These are phyloP conservation scores for Ailuropoda melanoleuca DNA, from an alignment of 2,113 vertebrate genomes.

Conservation along the genomic window DNA sequence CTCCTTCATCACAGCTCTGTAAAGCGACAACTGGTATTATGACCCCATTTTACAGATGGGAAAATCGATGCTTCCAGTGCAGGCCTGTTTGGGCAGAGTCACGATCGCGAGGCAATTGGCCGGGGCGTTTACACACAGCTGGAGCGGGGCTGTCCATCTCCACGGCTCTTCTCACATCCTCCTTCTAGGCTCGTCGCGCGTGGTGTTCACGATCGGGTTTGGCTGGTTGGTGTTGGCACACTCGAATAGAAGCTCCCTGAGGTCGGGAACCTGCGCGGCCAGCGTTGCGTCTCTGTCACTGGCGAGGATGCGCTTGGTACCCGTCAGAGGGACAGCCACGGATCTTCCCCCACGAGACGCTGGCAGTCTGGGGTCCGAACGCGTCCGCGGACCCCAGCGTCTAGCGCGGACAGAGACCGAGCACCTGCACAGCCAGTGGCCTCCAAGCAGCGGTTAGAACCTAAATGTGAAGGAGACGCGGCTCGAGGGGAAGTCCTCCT, in stretches of 20 bases:
- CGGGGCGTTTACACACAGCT: rapidly evolving
- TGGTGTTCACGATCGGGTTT: rapidly evolving
- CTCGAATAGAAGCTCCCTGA: not conserved
- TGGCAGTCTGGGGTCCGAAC: not conserved
- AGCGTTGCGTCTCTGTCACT: not conserved
- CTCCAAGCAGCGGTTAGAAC: not conserved
- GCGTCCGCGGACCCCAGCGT: not conserved
- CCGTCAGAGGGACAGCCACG: rapidly evolving
- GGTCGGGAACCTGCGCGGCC: not conserved
- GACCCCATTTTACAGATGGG: not conserved
- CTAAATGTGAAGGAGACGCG: not conserved
- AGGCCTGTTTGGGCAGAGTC: not conserved
- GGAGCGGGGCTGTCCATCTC: too few relatives aligned
- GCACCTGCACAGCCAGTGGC: rapidly evolving
- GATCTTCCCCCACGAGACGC: not conserved
- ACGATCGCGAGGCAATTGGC: not conserved
- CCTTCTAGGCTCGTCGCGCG: rapidly evolving
- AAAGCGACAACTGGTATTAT: not conserved
- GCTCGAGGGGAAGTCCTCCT: not conserved
- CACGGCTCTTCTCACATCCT: rapidly evolving
- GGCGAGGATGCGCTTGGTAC: not conserved
- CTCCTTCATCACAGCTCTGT: not conserved
- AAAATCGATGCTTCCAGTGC: not conserved
- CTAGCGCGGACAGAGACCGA: not conserved
- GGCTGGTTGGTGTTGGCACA: not conserved